Conservation (phyloP, 2,113 vertebrate species). For the Lampris incognitus region DNA sequence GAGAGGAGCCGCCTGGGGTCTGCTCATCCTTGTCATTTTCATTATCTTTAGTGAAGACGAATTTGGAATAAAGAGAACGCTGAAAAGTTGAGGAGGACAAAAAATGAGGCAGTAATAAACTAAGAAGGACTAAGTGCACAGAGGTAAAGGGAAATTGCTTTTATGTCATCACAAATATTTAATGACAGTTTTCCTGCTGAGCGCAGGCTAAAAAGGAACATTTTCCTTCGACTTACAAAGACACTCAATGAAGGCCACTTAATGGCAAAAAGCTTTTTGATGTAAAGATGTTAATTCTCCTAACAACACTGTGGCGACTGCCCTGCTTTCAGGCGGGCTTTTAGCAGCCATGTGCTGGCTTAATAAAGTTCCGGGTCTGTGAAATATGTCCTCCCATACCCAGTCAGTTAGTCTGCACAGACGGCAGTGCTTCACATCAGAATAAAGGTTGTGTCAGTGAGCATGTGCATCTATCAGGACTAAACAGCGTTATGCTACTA, state of each 20-base stretch:
- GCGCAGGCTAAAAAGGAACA: conserved; percentile 85
- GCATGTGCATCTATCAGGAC: conserved; percentile 15
- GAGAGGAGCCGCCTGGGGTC: conserved; percentile 15
- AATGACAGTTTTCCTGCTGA: conserved; percentile 68
- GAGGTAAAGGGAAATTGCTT: conserved; percentile 69
- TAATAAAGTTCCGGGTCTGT: conserved; percentile 88
- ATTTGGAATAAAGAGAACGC: conserved; percentile 71
- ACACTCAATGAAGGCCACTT: conserved; percentile 95
- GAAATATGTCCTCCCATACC: conserved; percentile 55
- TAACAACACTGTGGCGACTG: conserved; percentile 97
- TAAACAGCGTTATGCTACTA: not conserved
- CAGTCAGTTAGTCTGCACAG: conserved; percentile 8
- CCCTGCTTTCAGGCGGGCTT: conserved; percentile 95
- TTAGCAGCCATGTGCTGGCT: conserved; percentile 91
- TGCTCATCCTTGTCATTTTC: conserved; percentile 47
- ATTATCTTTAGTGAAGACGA: conserved; percentile 54
- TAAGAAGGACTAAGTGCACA: conserved; percentile 67
- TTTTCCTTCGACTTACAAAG: conserved; percentile 88
- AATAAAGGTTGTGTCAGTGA: conserved; percentile 27
- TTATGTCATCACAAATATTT: conserved; percentile 77
- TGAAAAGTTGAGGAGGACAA: conserved; percentile 65
- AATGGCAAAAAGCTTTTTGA: conserved; percentile 97
- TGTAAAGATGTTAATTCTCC: conserved; percentile 97
- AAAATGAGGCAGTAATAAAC: conserved; percentile 77
- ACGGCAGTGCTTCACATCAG: conserved; percentile 12